phyloP scores from a whole-genome alignment of 2,888 invertebrate genomes.

The Sepioteuthis lessoniana region DNA sequence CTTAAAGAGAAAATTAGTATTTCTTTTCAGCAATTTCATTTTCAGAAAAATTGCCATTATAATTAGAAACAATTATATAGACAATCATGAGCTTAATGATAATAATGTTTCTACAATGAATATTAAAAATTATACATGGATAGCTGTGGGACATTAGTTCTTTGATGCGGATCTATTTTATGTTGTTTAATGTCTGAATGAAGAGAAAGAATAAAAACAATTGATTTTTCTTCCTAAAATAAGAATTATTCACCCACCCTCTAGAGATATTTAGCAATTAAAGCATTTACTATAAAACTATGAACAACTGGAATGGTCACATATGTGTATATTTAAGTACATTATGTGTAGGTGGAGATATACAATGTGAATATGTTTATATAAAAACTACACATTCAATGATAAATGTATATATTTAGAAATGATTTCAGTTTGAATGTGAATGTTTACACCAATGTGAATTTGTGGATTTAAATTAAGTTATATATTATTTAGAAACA shows the following conservation, averaged over 20 bases:
- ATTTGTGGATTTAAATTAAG: background rate
- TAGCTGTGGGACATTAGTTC: background rate
- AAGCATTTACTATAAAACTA: background rate
- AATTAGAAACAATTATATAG: background rate
- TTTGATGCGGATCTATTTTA: background rate
- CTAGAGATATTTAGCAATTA: background rate
- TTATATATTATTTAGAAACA: background rate
- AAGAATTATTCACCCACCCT: background rate
- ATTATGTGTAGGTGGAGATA: background rate
- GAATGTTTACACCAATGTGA: background rate
- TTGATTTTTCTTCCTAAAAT: background rate
- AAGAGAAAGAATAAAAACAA: background rate
- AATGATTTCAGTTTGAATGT: background rate
- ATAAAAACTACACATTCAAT: no score
- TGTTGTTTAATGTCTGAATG: background rate
- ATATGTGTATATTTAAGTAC: background rate
- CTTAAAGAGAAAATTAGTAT: background rate
- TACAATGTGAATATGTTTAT: background rate
- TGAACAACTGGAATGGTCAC: background rate
- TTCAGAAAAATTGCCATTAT: conserved; percentile 4
- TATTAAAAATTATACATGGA: background rate
- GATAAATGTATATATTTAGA: background rate
- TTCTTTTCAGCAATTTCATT: background rate
- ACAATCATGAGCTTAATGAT: background rate
- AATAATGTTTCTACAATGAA: background rate